Evolutionary conservation across 2,113 vertebrate species (phyloP).

Genomic region (Caloenas nicobarica): DNA sequence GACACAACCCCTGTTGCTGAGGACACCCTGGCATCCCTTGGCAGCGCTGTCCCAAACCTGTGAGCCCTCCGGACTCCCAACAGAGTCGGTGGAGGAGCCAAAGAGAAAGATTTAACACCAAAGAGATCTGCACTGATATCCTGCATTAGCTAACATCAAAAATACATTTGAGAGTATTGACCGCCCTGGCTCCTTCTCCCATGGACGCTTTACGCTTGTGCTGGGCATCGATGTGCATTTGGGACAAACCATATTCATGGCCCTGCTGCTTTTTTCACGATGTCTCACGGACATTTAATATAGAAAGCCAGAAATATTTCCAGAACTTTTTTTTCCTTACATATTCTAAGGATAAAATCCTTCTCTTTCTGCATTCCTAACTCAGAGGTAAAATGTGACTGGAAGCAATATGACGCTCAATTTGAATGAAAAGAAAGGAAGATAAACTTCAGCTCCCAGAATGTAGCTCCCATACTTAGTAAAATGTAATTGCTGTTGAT

Average conservation of each 20-base stretch:
- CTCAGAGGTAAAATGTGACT: background rate
- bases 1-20: too few relatives aligned
- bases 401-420: background rate
- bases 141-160: background rate
- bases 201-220: background rate
- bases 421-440: background rate
- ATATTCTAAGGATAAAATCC: background rate
- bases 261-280: background rate
- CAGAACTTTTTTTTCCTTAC: background rate
- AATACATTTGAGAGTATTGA: background rate
- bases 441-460: background rate
- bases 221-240: background rate
- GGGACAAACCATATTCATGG: background rate
- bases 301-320: background rate
- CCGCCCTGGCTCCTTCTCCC: background rate
- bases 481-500: background rate
- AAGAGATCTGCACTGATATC: background rate
- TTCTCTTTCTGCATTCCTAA: background rate
- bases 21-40: background rate
- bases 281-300: background rate
- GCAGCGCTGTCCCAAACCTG: background rate
- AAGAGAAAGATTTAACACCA: background rate
- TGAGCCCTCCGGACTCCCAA: background rate
- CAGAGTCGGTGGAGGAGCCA: background rate
- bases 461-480: background rate